These are phyloP conservation scores for Tachystola acroxantha DNA, from an alignment of 2,888 invertebrate genomes.

Conservation along the genomic window DNA sequence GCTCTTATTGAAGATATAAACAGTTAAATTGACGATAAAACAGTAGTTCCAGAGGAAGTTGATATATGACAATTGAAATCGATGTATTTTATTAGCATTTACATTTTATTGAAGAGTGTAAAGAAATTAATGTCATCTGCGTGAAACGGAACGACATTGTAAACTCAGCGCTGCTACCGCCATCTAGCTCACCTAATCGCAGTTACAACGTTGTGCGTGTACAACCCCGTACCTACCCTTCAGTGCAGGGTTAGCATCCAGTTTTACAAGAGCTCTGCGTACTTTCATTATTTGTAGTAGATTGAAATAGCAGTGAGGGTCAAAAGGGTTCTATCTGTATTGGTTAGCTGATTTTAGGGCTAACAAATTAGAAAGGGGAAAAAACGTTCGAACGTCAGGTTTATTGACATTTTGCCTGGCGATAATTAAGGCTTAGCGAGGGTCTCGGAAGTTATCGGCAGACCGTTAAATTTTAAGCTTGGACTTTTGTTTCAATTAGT, in stretches of 20 bases:
- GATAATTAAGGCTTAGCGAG: constrained; percentile 69
- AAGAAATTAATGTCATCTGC: constrained; percentile 13
- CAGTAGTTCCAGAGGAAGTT: no score
- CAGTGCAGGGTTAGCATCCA: constrained; percentile 53
- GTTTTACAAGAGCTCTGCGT: constrained; percentile 25
- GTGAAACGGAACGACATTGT: constrained; percentile 36
- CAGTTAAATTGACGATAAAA: no score
- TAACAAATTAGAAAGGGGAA: constrained; percentile 70
- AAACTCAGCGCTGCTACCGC: constrained; percentile 18
- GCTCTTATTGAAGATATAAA: no score
- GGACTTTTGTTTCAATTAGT: constrained; percentile 55
- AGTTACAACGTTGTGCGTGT: constrained; percentile 45
- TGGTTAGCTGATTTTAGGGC: constrained; percentile 58
- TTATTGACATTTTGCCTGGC: constrained; percentile 71
- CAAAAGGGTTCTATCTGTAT: constrained; percentile 19
- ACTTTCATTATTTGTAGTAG: background rate
- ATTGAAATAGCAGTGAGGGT: no score
- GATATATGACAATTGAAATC: no score
- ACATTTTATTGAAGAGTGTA: no score
- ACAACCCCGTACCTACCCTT: constrained; percentile 62
- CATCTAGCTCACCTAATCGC: constrained; percentile 35
- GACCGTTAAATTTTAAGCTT: constrained; percentile 56
- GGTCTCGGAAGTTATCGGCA: constrained; percentile 52
- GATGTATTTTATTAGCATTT: no score
- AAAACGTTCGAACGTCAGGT: constrained; percentile 63